Conservation (phyloP, 2,113 vertebrate species). For the Malaclemys terrapin region DNA sequence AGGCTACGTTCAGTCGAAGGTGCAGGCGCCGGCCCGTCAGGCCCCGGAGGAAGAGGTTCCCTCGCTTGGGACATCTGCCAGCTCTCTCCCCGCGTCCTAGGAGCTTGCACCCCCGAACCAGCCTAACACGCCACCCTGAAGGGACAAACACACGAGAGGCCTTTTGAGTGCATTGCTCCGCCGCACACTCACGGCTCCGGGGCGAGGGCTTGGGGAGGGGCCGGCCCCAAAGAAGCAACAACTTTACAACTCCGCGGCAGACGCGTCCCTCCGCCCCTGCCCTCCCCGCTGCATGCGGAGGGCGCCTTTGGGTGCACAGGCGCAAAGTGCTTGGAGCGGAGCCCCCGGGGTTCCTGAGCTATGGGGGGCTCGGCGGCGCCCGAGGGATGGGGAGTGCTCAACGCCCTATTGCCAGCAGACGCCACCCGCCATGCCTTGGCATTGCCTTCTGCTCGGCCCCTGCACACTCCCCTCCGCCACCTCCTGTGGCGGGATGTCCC, state of each 20-base stretch:
- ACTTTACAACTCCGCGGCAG: conserved; percentile 3
- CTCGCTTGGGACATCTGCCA: conserved; percentile 95
- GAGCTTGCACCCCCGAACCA: conserved; percentile 55
- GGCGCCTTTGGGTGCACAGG: neutral
- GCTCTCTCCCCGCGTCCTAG: conserved; percentile 72
- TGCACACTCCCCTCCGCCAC: neutral
- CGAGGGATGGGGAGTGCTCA: neutral
- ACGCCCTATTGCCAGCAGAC: neutral
- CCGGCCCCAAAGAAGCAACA: neutral
- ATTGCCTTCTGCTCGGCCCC: neutral
- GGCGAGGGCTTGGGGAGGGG: neutral
- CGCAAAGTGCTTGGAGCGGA: neutral
- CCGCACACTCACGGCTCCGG: conserved; percentile 46
- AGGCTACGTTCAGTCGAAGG: conserved; percentile 81
- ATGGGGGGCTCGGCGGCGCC: no score
- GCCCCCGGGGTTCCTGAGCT: neutral
- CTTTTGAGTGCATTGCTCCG: conserved; percentile 40
- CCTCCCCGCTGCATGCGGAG: neutral
- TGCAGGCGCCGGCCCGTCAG: conserved; percentile 82
- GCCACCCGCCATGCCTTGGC: conserved; percentile 2
- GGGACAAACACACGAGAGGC: conserved; percentile 66
- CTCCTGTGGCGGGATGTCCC: neutral
- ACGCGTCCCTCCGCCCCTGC: conserved; percentile 40
- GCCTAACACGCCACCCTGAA: conserved; percentile 79
- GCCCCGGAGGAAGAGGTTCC: conserved; percentile 85